Evolutionary conservation across 2,797 vertebrate genomes (phyloP).

Genomic region (Trematomus bernacchii): DNA sequence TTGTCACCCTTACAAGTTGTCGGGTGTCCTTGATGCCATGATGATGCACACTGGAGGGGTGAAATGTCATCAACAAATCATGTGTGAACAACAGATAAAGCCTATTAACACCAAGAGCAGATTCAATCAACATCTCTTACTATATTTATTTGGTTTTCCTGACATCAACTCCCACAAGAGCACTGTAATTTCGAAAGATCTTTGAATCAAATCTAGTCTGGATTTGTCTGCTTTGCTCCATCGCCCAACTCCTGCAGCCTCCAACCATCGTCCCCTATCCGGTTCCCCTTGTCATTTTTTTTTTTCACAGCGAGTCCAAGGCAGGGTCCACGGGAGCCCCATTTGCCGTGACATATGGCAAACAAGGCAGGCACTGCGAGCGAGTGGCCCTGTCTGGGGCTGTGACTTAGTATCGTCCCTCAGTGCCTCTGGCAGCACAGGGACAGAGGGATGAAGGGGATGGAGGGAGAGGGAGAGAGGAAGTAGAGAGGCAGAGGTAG

Average conservation of each 20-base stretch:
- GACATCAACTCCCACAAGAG: conserved; percentile 33
- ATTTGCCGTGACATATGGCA: conserved; percentile 81
- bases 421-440: conserved; percentile 79
- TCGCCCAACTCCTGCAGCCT: conserved; percentile 47
- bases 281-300: conserved; percentile 63
- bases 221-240: conserved; percentile 31
- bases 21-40: conserved; percentile 69
- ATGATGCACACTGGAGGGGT: conserved; percentile 61
- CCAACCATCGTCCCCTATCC: conserved; percentile 55
- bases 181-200: conserved; percentile 43
- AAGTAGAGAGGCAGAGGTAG: conserved; percentile 64
- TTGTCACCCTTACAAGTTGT: conserved; percentile 80
- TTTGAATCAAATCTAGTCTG: conserved; percentile 39
- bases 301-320: conserved; percentile 59
- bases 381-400: conserved; percentile 83
- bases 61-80: conserved; percentile 71
- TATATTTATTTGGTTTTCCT: conserved; percentile 22
- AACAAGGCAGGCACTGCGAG: conserved; percentile 77
- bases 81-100: conserved; percentile 55
- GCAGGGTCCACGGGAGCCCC: conserved; percentile 80
- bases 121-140: conserved; percentile 21
- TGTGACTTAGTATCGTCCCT: conserved; percentile 86
- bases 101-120: conserved; percentile 46
- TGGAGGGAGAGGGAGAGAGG: conserved; percentile 70
- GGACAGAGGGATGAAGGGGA: conserved; percentile 81